These are phyloP conservation scores for Elachura formosa DNA, from an alignment of 2,113 vertebrate species.

Conservation along the genomic window DNA sequence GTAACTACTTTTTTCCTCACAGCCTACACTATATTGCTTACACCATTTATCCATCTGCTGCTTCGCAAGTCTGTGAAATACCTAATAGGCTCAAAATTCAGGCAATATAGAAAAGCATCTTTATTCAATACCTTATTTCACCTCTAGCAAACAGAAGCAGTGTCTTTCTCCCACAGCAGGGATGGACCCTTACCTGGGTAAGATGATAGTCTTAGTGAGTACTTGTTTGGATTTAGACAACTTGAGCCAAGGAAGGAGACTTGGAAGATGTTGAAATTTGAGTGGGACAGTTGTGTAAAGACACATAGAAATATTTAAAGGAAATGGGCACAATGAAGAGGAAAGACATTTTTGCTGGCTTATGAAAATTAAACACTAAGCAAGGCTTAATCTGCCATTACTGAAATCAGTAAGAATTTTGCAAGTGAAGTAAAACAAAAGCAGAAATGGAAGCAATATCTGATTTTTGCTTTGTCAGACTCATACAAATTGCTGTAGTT, in stretches of 20 bases:
- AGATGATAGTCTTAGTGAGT: neutral
- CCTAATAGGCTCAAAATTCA: neutral
- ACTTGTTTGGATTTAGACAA: neutral
- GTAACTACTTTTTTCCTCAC: neutral
- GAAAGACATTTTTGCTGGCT: slow-evolving; percentile 2
- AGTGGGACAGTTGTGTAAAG: neutral
- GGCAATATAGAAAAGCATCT: neutral
- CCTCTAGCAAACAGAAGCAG: neutral
- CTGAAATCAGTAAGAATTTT: slow-evolving; percentile 35
- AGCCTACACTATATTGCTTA: neutral
- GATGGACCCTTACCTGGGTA: neutral
- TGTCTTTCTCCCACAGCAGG: neutral
- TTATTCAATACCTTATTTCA: neutral
- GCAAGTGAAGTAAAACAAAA: slow-evolving; percentile 43
- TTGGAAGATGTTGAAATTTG: neutral
- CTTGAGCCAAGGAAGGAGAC: neutral
- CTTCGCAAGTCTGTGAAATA: neutral
- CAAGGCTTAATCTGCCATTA: neutral
- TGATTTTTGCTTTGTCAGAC: neutral
- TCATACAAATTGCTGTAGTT: neutral
- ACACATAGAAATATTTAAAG: neutral
- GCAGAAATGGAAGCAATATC: slow-evolving; percentile 33
- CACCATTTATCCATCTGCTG: neutral
- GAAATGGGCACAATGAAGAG: neutral
- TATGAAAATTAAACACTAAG: neutral